Evolutionary conservation across 2,888 invertebrate species (phyloP).

Genomic region (Congeria kusceri): DNA sequence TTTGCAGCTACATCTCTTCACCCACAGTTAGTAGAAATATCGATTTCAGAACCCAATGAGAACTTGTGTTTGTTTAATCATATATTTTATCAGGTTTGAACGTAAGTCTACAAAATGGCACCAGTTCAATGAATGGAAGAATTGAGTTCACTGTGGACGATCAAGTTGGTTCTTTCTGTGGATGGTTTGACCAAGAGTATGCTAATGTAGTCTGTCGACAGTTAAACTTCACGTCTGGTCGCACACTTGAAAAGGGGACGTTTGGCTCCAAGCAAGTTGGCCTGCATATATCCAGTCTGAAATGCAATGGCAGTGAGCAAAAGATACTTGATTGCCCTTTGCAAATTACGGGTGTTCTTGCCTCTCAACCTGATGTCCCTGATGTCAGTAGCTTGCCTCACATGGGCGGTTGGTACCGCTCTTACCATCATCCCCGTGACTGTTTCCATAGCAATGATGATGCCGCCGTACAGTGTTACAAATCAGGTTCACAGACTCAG

Average conservation of each 20-base stretch:
- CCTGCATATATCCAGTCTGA: slow-evolving; percentile 75
- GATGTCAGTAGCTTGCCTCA: slow-evolving; percentile 6
- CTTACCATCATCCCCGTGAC: slow-evolving; percentile 17
- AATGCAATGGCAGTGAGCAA: slow-evolving; percentile 67
- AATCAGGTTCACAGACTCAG: slow-evolving; percentile 52
- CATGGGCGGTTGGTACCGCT: slow-evolving; percentile 13
- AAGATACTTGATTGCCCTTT: slow-evolving; percentile 26
- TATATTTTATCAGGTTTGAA: slow-evolving; percentile 39
- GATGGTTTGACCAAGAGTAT: slow-evolving; percentile 90
- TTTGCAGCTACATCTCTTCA: no score
- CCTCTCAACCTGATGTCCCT: not conserved
- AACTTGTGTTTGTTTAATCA: no score
- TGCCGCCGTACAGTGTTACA: slow-evolving; percentile 72
- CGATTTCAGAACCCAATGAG: no score
- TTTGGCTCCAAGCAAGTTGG: slow-evolving; percentile 74
- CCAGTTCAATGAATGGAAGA: slow-evolving; percentile 55
- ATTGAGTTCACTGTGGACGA: slow-evolving; percentile 90
- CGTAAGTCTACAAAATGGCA: slow-evolving; percentile 52
- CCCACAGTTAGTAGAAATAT: no score
- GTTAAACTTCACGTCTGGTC: slow-evolving; percentile 73
- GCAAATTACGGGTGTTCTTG: not conserved
- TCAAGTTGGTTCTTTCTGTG: slow-evolving; percentile 91
- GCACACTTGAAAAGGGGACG: slow-evolving; percentile 55
- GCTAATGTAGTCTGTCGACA: slow-evolving; percentile 87
- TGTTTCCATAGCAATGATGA: slow-evolving; percentile 63